Conservation (phyloP, 2,888 invertebrate genomes). For the Zaprionus lineosus region DNA sequence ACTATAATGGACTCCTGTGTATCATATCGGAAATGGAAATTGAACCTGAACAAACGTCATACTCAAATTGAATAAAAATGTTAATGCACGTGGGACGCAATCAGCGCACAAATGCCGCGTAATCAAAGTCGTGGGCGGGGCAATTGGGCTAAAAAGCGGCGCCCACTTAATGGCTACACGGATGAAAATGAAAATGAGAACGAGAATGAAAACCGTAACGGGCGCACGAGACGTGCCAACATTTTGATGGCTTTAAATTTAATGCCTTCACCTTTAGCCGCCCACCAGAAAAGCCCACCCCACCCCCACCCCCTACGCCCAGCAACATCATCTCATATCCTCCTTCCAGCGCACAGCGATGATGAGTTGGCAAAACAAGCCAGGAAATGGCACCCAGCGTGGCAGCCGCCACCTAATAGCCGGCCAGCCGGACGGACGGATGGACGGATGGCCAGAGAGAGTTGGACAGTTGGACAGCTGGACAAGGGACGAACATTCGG, state of each 20-base stretch:
- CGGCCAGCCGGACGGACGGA: background rate
- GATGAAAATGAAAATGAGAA: constrained; percentile 26
- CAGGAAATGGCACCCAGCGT: constrained; percentile 41
- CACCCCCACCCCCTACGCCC: too few relatives aligned
- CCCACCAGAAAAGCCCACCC: too few relatives aligned
- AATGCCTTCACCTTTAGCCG: constrained; percentile 21
- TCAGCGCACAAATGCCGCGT: constrained; percentile 39
- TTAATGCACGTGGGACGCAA: constrained; percentile 55
- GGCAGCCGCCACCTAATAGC: constrained; percentile 16
- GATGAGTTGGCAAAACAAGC: constrained; percentile 65
- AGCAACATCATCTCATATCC: too few relatives aligned
- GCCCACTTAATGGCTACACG: constrained; percentile 22
- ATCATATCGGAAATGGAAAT: constrained; percentile 41
- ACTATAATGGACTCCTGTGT: constrained; percentile 71
- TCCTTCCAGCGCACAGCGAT: constrained; percentile 29
- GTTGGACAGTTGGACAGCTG: background rate
- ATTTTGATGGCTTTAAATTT: constrained; percentile 56
- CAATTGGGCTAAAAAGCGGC: constrained; percentile 29
- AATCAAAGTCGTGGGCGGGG: constrained; percentile 39
- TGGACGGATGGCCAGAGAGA: background rate
- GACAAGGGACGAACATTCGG: constrained; percentile 12
- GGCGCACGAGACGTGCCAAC: constrained; percentile 44
- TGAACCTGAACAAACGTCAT: constrained; percentile 39
- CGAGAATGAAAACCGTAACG: constrained; percentile 36
- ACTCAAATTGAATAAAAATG: constrained; percentile 73